Base-by-base conservation (phyloP, 2,888 invertebrate species). In the Bombylius discolor region DNA sequence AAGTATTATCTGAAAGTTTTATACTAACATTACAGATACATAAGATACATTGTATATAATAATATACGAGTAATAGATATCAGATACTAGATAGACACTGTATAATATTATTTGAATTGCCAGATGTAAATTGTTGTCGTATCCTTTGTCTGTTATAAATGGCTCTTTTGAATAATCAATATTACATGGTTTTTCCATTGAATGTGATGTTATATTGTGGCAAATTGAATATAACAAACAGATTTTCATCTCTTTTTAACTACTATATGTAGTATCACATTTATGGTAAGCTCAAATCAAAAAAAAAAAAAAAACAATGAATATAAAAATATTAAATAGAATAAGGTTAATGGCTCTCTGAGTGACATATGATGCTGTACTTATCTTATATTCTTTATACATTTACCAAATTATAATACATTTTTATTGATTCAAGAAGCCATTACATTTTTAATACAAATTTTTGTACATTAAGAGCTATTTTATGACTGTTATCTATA, bases 71-170 rank as follows among this genome's bases (percentile, higher is more conserved):
- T 23, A 23, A 23, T 23, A 23, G 23, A 3, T 23, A 23, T 23
- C 39, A 39, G 39, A 9, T 39, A 39, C 39, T 23, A 23, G 23
- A 23, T 23, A 23, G 23, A 23, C 3, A 23, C 23, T 42, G 5
- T 11, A 11, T 42, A 42, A 11, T 42, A 42, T 42, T 56, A 59
- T 59, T 59, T 59, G 57, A 55, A 57, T 57, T 59, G 59, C 59
- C 57, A 59, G 59, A 59, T 59, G 59, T 59, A 59, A 59, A 59
- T 59, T 59, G 59, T 55, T 57, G 55, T 57, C 57, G 51, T 59
- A 59, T 59, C 52, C 55, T 48, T 49, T 57, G 51, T 42, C 39
- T 42, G 4, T 42, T 11, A 56, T 59, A 59, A 59, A 56, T 53
- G 53, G 52, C 59, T 55, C 56, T 59, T 58, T 55, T 52, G 57